Evolutionary conservation across 2,113 vertebrate species (phyloP).

Genomic region (Leptobrachium leishanense): DNA sequence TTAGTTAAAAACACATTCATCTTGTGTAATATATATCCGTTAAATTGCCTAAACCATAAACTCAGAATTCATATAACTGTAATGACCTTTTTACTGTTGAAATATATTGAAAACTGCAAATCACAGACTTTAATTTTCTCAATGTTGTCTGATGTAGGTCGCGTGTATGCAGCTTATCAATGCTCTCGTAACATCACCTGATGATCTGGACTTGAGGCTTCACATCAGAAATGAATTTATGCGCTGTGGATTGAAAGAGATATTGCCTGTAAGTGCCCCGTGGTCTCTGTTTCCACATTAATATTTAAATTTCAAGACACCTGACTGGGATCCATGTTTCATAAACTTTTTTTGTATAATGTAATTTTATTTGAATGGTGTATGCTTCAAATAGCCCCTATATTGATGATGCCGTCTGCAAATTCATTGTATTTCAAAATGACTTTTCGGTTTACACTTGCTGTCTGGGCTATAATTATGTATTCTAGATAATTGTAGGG

Average conservation of each 20-base stretch:
- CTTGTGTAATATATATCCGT: neutral
- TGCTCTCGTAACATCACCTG: constrained; percentile 94
- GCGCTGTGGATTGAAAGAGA: constrained; percentile 93
- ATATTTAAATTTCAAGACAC: constrained; percentile 70
- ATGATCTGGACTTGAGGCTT: constrained; percentile 96
- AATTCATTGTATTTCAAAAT: neutral
- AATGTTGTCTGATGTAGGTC: constrained; percentile 75
- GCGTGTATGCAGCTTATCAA: constrained; percentile 99
- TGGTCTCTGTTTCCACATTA: constrained; percentile 63
- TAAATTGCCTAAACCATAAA: neutral
- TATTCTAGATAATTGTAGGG: too few species aligned
- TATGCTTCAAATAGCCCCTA: constrained; percentile 17
- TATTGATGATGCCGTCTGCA: neutral
- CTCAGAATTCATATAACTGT: constrained; percentile 1
- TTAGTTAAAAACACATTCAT: neutral
- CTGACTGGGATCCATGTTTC: constrained; percentile 46
- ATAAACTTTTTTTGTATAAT: constrained; percentile 29
- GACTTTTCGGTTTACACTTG: too few species aligned
- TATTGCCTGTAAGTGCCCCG: constrained; percentile 86
- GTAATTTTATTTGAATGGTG: constrained; percentile 22
- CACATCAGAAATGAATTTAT: constrained; percentile 99
- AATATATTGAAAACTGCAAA: constrained; percentile 46
- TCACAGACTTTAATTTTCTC: constrained; percentile 46
- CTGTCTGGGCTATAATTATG: too few species aligned
- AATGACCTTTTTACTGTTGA: constrained; percentile 38